Conservation (phyloP, 2,113 vertebrate species). For the Psittacula cyanocephala region DNA sequence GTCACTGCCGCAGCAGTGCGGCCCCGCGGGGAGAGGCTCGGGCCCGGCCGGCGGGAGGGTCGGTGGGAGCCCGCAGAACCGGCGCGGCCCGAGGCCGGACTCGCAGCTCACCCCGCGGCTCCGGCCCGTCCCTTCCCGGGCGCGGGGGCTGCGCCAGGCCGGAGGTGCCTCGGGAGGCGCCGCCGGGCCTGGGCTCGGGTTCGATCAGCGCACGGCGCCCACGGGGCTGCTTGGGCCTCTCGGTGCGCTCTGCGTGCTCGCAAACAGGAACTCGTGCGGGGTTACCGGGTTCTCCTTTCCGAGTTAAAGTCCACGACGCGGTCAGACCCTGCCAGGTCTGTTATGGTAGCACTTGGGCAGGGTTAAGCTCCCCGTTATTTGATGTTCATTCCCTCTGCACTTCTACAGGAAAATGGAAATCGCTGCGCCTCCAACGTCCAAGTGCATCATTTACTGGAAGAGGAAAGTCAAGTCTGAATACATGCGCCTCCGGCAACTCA, state of each 20-base stretch:
- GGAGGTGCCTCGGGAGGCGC: neutral
- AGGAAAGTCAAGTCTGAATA: conserved; percentile 96
- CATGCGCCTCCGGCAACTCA: conserved; percentile 94
- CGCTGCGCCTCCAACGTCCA: conserved; percentile 72
- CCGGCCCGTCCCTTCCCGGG: neutral
- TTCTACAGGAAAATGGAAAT: conserved; percentile 75
- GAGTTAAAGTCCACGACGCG: accelerated
- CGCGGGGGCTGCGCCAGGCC: neutral
- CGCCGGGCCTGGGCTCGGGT: too few species aligned
- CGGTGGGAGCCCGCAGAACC: neutral
- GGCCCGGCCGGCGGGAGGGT: neutral
- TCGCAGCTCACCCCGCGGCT: too few species aligned
- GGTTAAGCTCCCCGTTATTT: accelerated
- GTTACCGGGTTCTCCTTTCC: accelerated
- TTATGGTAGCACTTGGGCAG: accelerated
- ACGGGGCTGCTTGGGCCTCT: neutral
- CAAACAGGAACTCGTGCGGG: accelerated
- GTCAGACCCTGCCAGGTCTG: neutral
- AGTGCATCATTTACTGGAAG: conserved; percentile 89
- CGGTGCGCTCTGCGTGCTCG: neutral
- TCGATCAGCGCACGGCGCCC: neutral
- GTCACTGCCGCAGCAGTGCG: neutral
- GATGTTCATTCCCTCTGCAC: neutral
- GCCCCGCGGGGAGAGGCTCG: neutral
- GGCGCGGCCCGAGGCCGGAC: too few species aligned